Conservation (phyloP, 2,797 vertebrate species). For the Momotus momota region DNA sequence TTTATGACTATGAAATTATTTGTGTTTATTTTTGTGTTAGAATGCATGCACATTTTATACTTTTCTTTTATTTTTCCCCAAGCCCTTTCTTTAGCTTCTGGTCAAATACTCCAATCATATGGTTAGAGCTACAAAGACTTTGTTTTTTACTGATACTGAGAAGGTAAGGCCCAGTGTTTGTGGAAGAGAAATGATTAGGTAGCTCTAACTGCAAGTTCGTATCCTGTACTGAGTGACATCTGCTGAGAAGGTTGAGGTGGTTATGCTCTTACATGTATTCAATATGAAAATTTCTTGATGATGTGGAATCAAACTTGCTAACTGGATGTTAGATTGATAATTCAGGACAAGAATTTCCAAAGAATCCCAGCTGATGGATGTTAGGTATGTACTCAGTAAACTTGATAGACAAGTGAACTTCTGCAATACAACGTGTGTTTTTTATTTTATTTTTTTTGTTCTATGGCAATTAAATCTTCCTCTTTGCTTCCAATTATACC, state of each 20-base stretch:
- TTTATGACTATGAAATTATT: not conserved
- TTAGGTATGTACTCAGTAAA: not conserved
- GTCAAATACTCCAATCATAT: not conserved
- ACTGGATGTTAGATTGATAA: not conserved
- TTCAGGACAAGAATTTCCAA: not conserved
- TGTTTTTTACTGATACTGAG: not conserved
- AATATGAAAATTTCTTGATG: not conserved
- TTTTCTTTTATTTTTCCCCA: not conserved
- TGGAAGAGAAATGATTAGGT: not conserved
- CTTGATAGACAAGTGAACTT: not conserved
- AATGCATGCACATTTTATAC: not conserved
- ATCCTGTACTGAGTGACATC: not conserved
- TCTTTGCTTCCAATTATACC: not conserved
- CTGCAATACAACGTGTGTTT: not conserved
- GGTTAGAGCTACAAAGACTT: not conserved
- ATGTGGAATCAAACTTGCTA: not conserved
- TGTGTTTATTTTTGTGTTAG: not conserved
- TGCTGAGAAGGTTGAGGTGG: not conserved
- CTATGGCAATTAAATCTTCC: too few species aligned
- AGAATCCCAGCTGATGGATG: not conserved
- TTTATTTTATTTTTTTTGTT: too few species aligned
- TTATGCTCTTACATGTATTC: not conserved
- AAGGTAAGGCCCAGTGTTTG: not conserved
- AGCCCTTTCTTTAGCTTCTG: not conserved
- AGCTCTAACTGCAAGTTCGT: not conserved